phyloP scores from a whole-genome alignment of 2,797 vertebrate genomes.

The Hydrolagus colliei region DNA sequence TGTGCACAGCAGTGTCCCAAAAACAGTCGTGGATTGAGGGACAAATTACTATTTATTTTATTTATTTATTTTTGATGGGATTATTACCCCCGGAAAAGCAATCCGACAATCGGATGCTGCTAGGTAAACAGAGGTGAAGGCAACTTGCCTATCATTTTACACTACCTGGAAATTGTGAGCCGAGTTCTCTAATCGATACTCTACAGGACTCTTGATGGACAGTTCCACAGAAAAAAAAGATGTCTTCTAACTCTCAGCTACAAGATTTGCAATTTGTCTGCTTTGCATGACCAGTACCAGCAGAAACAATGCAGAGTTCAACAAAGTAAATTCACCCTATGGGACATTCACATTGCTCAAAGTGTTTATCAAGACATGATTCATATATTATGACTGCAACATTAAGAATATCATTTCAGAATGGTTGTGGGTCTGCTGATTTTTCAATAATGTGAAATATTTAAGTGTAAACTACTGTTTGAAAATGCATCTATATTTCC shows the following conservation, averaged over 20 bases:
- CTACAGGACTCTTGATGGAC: background rate
- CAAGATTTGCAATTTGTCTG: background rate
- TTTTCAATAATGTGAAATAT: background rate
- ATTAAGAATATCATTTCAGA: background rate
- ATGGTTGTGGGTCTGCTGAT: background rate
- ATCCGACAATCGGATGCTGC: too few species aligned
- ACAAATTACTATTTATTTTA: too few species aligned
- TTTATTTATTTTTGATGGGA: too few species aligned
- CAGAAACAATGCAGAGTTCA: background rate
- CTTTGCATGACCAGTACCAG: background rate
- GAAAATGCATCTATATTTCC: background rate
- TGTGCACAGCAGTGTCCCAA: too few species aligned
- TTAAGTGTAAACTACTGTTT: background rate
- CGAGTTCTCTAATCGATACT: too few species aligned
- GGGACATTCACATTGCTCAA: background rate
- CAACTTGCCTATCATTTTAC: too few species aligned
- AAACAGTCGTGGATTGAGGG: too few species aligned
- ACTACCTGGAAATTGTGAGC: background rate
- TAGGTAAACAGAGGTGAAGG: too few species aligned
- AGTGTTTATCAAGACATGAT: background rate
- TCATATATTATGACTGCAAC: background rate
- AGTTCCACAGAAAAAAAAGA: background rate
- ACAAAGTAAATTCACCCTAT: background rate
- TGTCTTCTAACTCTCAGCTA: background rate
- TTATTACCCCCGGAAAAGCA: too few species aligned